A percentile compares a stretch with the other conserved stretches of the same genome.
phyloP scores from a whole-genome alignment of 2,888 invertebrate species.

The Scaptomyza parva region DNA sequence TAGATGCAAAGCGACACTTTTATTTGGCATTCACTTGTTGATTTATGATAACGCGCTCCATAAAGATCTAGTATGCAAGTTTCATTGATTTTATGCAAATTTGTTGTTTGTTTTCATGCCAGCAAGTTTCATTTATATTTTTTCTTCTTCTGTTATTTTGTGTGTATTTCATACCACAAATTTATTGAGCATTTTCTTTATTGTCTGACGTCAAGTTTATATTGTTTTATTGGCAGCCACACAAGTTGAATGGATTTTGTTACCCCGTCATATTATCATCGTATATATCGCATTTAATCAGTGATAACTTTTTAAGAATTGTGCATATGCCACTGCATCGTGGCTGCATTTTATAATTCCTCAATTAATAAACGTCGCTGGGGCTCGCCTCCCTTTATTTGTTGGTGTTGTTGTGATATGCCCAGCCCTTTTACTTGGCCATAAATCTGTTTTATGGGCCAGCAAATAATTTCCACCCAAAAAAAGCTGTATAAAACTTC shows the following conservation, averaged over 20 bases:
- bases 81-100: conserved; percentile 77
- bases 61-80: conserved; percentile 57
- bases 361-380: conserved; percentile 73
- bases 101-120: conserved; percentile 27
- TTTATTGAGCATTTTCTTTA: conserved; percentile 68
- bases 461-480: conserved; percentile 62
- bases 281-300: conserved; percentile 51
- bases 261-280: conserved; percentile 37
- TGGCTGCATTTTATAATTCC: conserved; percentile 67
- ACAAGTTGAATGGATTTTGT: conserved; percentile 65
- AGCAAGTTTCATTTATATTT: conserved; percentile 36
- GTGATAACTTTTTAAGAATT: conserved; percentile 39
- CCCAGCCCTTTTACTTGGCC: conserved; percentile 70
- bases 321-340: conserved; percentile 42
- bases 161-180: conserved; percentile 11
- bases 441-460: conserved; percentile 75
- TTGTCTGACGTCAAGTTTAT: conserved; percentile 55
- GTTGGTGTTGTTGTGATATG: conserved; percentile 1
- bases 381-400: conserved; percentile 37
- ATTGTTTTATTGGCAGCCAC: conserved; percentile 73
- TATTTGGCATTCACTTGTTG: conserved; percentile 64
- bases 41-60: conserved; percentile 77
- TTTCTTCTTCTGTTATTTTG: too few species aligned
- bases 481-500: conserved; percentile 74
- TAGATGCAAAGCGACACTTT: conserved; percentile 71